Base-by-base conservation (phyloP, 2,113 vertebrate species). In the Lathamus discolor region DNA sequence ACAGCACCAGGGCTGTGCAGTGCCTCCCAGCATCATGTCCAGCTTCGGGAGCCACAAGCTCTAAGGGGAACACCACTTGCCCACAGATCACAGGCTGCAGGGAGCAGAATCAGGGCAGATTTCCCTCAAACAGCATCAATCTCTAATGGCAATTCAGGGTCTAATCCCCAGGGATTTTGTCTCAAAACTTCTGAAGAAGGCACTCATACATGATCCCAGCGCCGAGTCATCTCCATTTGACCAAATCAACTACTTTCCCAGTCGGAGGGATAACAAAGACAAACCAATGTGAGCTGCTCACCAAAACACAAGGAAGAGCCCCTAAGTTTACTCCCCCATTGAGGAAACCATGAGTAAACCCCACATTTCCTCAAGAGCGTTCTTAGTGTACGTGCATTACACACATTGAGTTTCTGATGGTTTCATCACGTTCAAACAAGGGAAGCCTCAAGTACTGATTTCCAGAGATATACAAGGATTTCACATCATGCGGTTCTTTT, bases 1-100 rank as follows among this genome's bases (percentile, higher is more conserved):
- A 67, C 84, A 93, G 97, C 85, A 43, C 4, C 61, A 76, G 86
- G 96, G 96, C 89, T 19, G 86, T 84, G 90, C 78, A 92, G 5
- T 51, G 2, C 33, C 83, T 93, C 88, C 73, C 76, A 66, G 90
- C 73, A 0, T 28, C 17, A 37, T 8, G 23, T 51, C 90, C 87
- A 84, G 66, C 92, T 77, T 52, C 70, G 86, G 67, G 69, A 88
- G 66, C 81, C 39, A 22, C 73, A 35, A 13, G 67, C 55, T 48
- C 27, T 1, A 41, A 59, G 16, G 44, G 31, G 78, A 90, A 73
- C 13, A 29, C 73, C 13, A 12, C 49, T 69, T 37, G 0, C 73
- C 67, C 61, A 29, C 74, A 66, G n/a, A 31, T 5, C 44, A 0
- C 11, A 39, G 66, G 63, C 46, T 77, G 35, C 63, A 35, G 79